Conservation (phyloP, 92 coral and sea anemone genomes). For the Pocillopora meandrina region DNA sequence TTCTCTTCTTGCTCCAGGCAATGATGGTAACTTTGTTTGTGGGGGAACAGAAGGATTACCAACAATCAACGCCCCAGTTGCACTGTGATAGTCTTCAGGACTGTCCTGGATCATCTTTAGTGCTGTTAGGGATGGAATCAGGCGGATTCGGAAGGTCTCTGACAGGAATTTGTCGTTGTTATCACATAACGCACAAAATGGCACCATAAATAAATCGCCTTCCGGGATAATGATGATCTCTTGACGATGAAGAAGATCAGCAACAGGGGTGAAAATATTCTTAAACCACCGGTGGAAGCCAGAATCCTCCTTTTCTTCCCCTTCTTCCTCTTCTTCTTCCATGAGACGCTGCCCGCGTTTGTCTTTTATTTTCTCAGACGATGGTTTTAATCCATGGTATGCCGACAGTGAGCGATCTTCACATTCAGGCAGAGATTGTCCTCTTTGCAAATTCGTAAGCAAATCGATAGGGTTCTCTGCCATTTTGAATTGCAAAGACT, state of each 20-base stretch:
- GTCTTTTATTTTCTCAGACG: background rate
- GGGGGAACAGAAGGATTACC: conserved; percentile 23
- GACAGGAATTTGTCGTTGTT: conserved; percentile 18
- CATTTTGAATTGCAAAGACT: no score
- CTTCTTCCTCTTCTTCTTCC: background rate
- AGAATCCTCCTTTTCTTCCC: background rate
- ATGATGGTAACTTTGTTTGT: background rate
- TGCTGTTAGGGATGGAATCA: conserved; percentile 8
- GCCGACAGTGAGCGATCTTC: conserved; percentile 23
- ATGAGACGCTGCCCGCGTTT: background rate
- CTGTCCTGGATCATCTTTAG: conserved; percentile 12
- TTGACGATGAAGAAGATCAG: background rate
- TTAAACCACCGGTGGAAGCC: background rate
- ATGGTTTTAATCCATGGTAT: background rate
- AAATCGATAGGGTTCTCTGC: no score
- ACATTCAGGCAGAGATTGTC: background rate
- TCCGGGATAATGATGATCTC: conserved; percentile 31
- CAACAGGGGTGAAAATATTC: conserved; percentile 8
- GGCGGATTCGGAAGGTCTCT: conserved; percentile 26
- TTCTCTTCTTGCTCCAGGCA: conserved; percentile 32
- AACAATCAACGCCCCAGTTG: conserved; percentile 37
- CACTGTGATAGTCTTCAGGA: background rate
- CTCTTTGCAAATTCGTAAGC: background rate
- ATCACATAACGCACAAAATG: conserved; percentile 12
- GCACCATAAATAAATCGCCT: conserved; percentile 24